Evolutionary conservation across 2,797 vertebrate genomes (phyloP).

Genomic region (Tokudaia muenninki): DNA sequence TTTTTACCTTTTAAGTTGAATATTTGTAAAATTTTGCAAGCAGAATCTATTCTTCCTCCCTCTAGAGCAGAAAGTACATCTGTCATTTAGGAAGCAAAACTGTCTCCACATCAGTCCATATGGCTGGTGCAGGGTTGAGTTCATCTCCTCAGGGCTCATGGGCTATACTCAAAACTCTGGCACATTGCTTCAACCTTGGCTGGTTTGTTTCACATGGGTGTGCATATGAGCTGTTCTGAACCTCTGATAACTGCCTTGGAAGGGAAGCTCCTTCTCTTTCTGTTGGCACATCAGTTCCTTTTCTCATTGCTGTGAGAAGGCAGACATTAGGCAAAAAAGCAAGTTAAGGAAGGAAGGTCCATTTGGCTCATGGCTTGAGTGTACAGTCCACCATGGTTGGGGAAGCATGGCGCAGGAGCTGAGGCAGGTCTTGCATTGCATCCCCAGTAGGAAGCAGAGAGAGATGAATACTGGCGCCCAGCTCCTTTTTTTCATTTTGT

Average conservation of each 20-base stretch:
- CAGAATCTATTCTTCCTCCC: not conserved
- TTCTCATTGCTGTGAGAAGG: not conserved
- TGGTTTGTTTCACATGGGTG: not conserved
- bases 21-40: not conserved
- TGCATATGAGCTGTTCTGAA: not conserved
- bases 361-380: not conserved
- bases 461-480: no score
- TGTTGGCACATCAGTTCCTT: not conserved
- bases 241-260: not conserved
- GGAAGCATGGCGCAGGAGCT: not conserved
- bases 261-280: not conserved
- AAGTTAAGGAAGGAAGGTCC: not conserved
- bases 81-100: not conserved
- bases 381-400: no score
- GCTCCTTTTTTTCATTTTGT: not conserved
- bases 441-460: no score
- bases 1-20: not conserved
- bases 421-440: not conserved
- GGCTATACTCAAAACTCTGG: not conserved
- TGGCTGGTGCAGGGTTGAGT: not conserved
- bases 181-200: not conserved
- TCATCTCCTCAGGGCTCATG: not conserved
- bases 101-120: not conserved
- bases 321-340: not conserved
- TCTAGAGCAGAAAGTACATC: slow-evolving; percentile 11